These are phyloP conservation scores for Ellobius talpinus DNA, from an alignment of 2,113 vertebrate genomes.

Conservation along the genomic window DNA sequence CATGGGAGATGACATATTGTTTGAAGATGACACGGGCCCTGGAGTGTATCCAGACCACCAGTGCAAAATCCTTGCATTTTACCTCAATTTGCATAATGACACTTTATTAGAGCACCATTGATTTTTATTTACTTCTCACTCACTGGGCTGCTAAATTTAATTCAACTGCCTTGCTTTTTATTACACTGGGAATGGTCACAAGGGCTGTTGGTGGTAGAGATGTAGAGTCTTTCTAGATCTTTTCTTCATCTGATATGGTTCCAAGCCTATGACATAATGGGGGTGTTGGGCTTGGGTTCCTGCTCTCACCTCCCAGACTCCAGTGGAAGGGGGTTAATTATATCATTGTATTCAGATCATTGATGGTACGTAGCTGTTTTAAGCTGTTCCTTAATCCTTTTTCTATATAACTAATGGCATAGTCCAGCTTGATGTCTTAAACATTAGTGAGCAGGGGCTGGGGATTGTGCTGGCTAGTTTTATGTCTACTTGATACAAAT, in stretches of 20 bases:
- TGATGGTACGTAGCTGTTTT: neutral
- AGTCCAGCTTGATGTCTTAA: neutral
- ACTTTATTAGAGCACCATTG: conserved; percentile 42
- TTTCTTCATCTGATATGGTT: neutral
- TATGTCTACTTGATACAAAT: neutral
- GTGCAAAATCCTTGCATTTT: conserved; percentile 46
- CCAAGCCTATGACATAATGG: neutral
- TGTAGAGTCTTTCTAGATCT: conserved; percentile 11
- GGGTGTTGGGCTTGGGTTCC: neutral
- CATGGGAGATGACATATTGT: neutral
- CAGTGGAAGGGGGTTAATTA: neutral
- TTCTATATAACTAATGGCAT: neutral
- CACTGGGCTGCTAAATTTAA: conserved; percentile 51
- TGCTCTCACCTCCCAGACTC: neutral
- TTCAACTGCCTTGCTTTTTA: conserved; percentile 52
- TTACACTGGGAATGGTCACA: conserved; percentile 44
- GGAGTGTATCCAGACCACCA: conserved; percentile 34
- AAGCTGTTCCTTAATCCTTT: neutral
- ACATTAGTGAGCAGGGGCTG: neutral
- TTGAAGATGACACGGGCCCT: conserved; percentile 50
- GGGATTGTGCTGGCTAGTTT: neutral
- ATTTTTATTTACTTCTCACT: conserved; percentile 68
- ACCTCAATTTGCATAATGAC: conserved; percentile 70
- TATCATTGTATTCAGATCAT: neutral
- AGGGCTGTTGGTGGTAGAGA: conserved; percentile 22